Evolutionary conservation across 2,888 invertebrate genomes (phyloP), one percentile per base, ranked within the genome.

Genomic region (Volucella inflata): DNA sequence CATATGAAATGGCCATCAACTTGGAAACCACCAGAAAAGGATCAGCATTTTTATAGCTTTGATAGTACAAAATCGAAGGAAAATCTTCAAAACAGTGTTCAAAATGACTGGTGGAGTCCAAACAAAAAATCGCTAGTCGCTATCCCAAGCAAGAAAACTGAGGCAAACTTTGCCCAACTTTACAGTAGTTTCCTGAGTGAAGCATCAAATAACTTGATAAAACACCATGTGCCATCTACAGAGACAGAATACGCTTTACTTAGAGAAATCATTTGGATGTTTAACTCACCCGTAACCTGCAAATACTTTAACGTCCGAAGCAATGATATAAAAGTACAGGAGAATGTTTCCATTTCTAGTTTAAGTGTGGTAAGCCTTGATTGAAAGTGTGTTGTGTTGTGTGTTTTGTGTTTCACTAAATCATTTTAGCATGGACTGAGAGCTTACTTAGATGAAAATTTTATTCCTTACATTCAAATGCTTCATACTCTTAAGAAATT

Each of bases 101-200:
- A 93, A 84, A 90, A 92, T 44, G 89, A 90, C 21, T 93, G 93
- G 93, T 93, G 93, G 89, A 89, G 89, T 60, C 72, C 65, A 0
- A 85, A 91, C n/a, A 88, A 90, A 36, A 87, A 89, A 62, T 84
- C 89, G 30, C 89, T 90, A 38, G 89, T 89, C 38, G 87, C 89
- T 68, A 89, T 92, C 1, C 60, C 88, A 0, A 92, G 91, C 76
- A 83, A 87, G 67, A 90, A 91, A 87, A 88, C 90, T 0, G 87
- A 90, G 51, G 91, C 93, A 0, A 91, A 93, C 87, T 91, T 93
- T 60, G 92, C 93, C 71, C 88, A 91, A 50, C 88, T 91, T 68
- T 93, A 93, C 91, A 90, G 88, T 50, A 88, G 88, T 79, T 89
- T 89, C 70, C 50, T 90, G n/a, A 88, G 88, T 46, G 81, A 88